Percentiles rank a stretch among this genome's conserved stretches.
Evolutionary conservation across 2,113 vertebrate genomes (phyloP).

Genomic region (Dasypus novemcinctus): DNA sequence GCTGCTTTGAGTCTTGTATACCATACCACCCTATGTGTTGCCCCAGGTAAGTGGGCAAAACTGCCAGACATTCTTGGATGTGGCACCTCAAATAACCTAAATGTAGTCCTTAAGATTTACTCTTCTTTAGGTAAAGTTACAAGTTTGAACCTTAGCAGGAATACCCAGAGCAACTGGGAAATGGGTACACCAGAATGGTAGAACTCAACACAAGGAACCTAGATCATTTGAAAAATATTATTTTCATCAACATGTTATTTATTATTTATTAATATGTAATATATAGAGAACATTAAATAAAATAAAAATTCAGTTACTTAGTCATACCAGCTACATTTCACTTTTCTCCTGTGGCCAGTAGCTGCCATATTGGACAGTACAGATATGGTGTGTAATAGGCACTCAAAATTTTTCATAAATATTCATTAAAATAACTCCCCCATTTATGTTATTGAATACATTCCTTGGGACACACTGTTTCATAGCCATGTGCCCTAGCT

Average conservation of each 20-base stretch:
- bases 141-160: neutral
- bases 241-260: neutral
- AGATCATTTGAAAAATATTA: neutral
- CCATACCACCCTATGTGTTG: neutral
- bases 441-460: neutral
- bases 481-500: neutral
- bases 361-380: neutral
- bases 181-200: neutral
- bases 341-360: neutral
- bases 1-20: neutral
- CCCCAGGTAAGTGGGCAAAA: neutral
- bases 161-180: neutral
- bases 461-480: neutral
- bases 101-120: neutral
- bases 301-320: neutral
- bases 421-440: neutral
- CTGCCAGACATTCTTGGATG: neutral
- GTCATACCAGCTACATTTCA: neutral
- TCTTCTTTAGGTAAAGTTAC: neutral
- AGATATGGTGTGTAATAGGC: neutral
- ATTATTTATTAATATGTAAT: no score
- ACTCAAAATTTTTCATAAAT: neutral
- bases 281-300: neutral
- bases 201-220: neutral
- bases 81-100: neutral